A percentile compares a stretch with the other conserved stretches of the same genome.
These are phyloP conservation scores for Corythoichthys haematopterus DNA, from an alignment of 2,113 vertebrate species.

Conservation along the genomic window DNA sequence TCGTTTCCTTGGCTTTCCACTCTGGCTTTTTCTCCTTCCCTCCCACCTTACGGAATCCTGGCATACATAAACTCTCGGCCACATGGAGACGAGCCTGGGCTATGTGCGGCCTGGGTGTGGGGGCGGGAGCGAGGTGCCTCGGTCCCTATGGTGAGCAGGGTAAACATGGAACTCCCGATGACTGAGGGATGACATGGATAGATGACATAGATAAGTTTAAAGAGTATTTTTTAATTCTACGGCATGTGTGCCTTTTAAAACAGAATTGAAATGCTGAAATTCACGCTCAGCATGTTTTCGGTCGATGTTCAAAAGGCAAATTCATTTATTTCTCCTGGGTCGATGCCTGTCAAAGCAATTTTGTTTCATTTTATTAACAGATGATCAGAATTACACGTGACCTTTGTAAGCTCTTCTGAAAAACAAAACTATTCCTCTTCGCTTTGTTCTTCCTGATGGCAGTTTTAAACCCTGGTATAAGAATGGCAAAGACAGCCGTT, in stretches of 20 bases:
- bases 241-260: neutral
- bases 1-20: conserved; percentile 10
- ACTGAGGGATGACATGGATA: conserved; percentile 33
- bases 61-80: conserved; percentile 43
- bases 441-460: conserved; percentile 6
- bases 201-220: too few species aligned
- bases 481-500: conserved; percentile 15
- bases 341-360: conserved; percentile 10
- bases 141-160: conserved; percentile 40
- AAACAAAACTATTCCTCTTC: neutral
- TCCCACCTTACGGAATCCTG: conserved; percentile 16
- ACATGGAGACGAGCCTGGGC: conserved; percentile 18
- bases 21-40: neutral
- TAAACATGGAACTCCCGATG: conserved; percentile 56
- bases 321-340: conserved; percentile 1
- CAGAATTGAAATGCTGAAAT: neutral
- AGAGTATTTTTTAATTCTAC: neutral
- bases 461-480: conserved; percentile 1
- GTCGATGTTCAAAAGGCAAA: neutral
- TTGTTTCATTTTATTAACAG: neutral
- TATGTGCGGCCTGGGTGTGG: conserved; percentile 4
- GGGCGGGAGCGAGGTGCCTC: conserved; percentile 29
- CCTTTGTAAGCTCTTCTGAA: conserved; percentile 5
- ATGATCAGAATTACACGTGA: conserved; percentile 27
- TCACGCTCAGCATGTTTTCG: neutral